Evolutionary conservation across 2,797 vertebrate species (phyloP), one percentile per base, ranked within the genome.

Genomic region (Euthynnus affinis): DNA sequence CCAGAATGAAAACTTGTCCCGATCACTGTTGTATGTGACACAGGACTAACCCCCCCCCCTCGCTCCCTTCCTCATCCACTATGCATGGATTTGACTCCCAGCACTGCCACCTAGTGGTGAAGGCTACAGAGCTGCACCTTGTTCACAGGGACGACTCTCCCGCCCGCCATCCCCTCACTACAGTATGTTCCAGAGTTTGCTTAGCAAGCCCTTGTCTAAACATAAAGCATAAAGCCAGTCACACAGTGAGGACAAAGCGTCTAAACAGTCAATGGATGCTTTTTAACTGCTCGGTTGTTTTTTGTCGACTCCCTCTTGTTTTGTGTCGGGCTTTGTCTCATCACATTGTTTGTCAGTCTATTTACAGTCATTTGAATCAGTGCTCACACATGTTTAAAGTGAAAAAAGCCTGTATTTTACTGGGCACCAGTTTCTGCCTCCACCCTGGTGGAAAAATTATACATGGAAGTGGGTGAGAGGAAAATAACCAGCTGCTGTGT

Each of bases 131-230:
- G 18, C 71, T 34, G 65, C 71, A 65, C 63, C 61, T 67, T 23
- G 22, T 59, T 75, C 71, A 80, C 62, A 46, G 51, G 32, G 70
- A 23, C 6, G 17, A 44, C 23, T 55, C 69, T 57, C 46, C 46
- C 67, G 42, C 56, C 51, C 52, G n/a, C 34, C 51, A 1, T n/a
- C 53, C 65, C 44, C 37, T 71, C 70, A 65, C 76, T 70, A 14
- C 51, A 81, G 90, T 83, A 83, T 79, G 87, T 94, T 93, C 93
- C 61, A 92, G 91, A 89, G 81, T 86, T 83, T 87, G 81, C 89
- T 87, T 70, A 76, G 71, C 76, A 65, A 83, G 82, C 75, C 76
- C 48, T 70, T 77, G 78, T 88, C 75, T 63, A 81, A 89, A 81
- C 84, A 84, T 73, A 15, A 55, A 82, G 51, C 77, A 89, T 80